phyloP scores from a whole-genome alignment of 37 sponge, comb jelly and placozoan species.

The Spongilla lacustris region DNA sequence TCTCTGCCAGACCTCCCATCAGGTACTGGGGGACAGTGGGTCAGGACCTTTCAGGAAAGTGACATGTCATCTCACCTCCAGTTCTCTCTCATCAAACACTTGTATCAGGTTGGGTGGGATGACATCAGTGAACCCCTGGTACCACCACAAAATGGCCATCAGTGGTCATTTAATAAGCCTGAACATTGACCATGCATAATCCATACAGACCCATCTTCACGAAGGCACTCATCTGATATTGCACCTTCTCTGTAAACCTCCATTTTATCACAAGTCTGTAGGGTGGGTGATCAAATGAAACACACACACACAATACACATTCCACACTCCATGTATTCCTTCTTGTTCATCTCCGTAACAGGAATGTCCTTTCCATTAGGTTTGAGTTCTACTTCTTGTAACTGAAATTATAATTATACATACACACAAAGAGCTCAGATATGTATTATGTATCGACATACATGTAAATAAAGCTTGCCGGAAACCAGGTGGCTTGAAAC shows the following conservation, averaged over 20 bases:
- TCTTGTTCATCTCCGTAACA: constrained; percentile 91
- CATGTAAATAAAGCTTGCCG: no score
- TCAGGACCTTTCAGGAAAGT: not conserved
- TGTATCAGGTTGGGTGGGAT: constrained; percentile 76
- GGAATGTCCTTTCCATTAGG: constrained; percentile 80
- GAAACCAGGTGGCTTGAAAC: no score
- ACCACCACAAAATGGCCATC: not conserved
- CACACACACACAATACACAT: not conserved
- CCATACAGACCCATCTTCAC: constrained; percentile 51
- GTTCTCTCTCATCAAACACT: constrained; percentile 94
- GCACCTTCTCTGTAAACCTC: constrained; percentile 86
- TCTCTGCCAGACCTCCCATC: constrained; percentile 93
- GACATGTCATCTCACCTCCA: constrained; percentile 69
- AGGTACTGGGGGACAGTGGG: constrained; percentile 75
- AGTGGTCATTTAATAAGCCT: constrained; percentile 1
- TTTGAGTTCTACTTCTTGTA: constrained; percentile 83
- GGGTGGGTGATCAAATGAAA: not conserved
- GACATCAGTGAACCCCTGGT: constrained; percentile 88
- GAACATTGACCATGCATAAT: no score
- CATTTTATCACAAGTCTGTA: constrained; percentile 89
- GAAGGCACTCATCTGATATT: constrained; percentile 89
- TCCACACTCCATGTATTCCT: constrained; percentile 80
- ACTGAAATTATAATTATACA: constrained; percentile 40
- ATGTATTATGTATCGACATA: not conserved
- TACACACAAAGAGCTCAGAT: not conserved